These are phyloP conservation scores for Myxocyprinus asiaticus DNA, from an alignment of 2,113 vertebrate genomes.

Conservation along the genomic window DNA sequence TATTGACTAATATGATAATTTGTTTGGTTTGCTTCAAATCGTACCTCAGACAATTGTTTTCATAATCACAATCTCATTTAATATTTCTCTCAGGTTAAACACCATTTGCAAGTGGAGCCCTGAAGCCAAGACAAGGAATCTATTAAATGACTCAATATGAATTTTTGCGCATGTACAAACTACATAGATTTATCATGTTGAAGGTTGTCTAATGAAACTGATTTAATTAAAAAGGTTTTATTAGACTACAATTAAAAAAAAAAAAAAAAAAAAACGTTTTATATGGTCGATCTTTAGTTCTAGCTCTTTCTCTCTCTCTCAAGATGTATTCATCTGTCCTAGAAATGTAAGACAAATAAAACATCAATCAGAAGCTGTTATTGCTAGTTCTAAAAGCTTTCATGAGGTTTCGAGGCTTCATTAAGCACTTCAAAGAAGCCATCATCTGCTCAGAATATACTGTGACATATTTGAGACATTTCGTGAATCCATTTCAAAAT, in stretches of 20 bases:
- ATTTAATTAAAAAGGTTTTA: constrained; percentile 72
- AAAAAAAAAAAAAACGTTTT: constrained; percentile 22
- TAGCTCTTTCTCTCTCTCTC: background rate
- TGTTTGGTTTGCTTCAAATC: constrained; percentile 66
- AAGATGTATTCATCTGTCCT: constrained; percentile 20
- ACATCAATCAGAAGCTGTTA: constrained; percentile 27
- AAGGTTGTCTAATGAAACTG: constrained; percentile 64
- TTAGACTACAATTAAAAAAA: constrained; percentile 56
- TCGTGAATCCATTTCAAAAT: constrained; percentile 3
- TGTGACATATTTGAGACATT: constrained; percentile 26
- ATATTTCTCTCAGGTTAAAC: constrained; percentile 66
- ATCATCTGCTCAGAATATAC: constrained; percentile 32
- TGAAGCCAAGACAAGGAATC: constrained; percentile 63
- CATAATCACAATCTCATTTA: constrained; percentile 70
- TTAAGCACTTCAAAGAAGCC: constrained; percentile 38
- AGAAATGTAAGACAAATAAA: constrained; percentile 43
- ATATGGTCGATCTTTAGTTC: background rate
- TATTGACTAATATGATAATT: constrained; percentile 63
- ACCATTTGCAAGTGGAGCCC: constrained; percentile 68
- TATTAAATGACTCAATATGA: constrained; percentile 72
- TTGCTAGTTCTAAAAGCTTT: constrained; percentile 24
- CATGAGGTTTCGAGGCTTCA: constrained; percentile 27
- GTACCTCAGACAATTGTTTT: constrained; percentile 62
- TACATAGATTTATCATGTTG: constrained; percentile 68
- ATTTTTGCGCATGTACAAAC: constrained; percentile 65